Percentiles rank a stretch among this genome's conserved stretches.
These are phyloP conservation scores for Varanus salvator DNA, from an alignment of 2,113 vertebrate genomes.

Conservation along the genomic window DNA sequence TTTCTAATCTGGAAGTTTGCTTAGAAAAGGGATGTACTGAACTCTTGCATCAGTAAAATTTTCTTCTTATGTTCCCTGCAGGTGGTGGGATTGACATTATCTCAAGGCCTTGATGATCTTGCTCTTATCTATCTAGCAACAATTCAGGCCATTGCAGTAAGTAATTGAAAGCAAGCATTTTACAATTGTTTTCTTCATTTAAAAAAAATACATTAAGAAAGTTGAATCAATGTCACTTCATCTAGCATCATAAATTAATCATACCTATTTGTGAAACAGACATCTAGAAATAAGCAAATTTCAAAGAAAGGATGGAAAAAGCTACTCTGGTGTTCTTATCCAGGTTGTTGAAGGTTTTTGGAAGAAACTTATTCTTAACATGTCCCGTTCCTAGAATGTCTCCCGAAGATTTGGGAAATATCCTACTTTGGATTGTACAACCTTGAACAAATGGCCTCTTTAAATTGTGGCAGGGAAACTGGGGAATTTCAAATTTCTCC, in stretches of 20 bases:
- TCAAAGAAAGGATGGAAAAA: neutral
- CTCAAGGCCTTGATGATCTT: slow-evolving; percentile 89
- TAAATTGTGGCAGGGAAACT: neutral
- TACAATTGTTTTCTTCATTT: neutral
- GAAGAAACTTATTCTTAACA: neutral
- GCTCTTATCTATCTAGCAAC: slow-evolving; percentile 94
- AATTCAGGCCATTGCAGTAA: slow-evolving; percentile 92
- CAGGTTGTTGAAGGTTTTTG: neutral
- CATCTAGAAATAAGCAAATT: slow-evolving; percentile 5
- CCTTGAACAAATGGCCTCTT: neutral
- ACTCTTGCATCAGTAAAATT: slow-evolving; percentile 41
- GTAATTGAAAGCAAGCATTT: slow-evolving; percentile 62
- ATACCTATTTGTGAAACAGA: slow-evolving; percentile 53
- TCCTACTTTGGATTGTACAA: neutral
- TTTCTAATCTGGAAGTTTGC: slow-evolving; percentile 52
- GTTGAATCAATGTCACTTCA: slow-evolving; percentile 43
- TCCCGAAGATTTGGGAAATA: neutral
- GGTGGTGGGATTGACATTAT: slow-evolving; percentile 89
- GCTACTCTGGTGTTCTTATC: neutral
- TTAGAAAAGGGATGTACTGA: neutral
- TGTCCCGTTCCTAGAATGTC: neutral
- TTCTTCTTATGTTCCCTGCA: slow-evolving; percentile 71
- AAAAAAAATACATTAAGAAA: slow-evolving; percentile 6
- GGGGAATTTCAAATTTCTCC: neutral
- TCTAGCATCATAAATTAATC: slow-evolving; percentile 20